Conservation (phyloP, 2,113 vertebrate genomes). For the Triplophysa siluroides region DNA sequence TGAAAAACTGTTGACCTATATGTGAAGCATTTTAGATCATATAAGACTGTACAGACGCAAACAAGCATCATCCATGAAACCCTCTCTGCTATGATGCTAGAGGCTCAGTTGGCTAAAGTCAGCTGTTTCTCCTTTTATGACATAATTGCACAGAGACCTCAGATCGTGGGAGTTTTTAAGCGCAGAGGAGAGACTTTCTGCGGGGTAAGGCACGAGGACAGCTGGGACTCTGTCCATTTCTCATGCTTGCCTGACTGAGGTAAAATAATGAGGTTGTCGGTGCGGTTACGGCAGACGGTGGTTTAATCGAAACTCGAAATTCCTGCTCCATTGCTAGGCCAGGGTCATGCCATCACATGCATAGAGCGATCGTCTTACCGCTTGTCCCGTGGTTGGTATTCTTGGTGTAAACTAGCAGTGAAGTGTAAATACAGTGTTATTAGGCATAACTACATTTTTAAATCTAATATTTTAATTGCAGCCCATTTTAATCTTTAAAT, state of each 20-base stretch:
- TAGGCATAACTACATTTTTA: background rate
- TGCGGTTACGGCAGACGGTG: slow-evolving; percentile 17
- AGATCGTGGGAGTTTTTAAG: slow-evolving; percentile 34
- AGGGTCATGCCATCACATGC: slow-evolving; percentile 23
- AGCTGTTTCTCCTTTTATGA: slow-evolving; percentile 37
- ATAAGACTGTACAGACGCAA: background rate
- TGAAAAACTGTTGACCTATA: background rate
- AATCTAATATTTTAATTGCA: background rate
- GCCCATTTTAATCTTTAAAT: background rate
- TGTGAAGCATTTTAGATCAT: background rate
- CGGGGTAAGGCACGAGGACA: slow-evolving; percentile 8
- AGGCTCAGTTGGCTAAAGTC: slow-evolving; percentile 24
- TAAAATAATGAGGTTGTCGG: slow-evolving; percentile 38
- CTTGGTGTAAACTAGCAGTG: slow-evolving; percentile 11
- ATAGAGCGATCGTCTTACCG: background rate
- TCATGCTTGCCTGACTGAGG: slow-evolving; percentile 29
- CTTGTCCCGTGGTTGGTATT: background rate
- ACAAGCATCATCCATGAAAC: background rate
- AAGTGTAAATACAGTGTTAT: background rate
- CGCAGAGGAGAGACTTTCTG: slow-evolving; percentile 36
- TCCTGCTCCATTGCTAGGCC: slow-evolving; percentile 17
- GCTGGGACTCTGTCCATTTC: slow-evolving; percentile 27
- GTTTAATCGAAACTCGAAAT: slow-evolving; percentile 35
- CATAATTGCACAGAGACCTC: slow-evolving; percentile 25
- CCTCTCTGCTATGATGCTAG: background rate